Evolutionary conservation across 2,797 vertebrate genomes (phyloP).

Genomic region (Typhlichthys eigenmanni): DNA sequence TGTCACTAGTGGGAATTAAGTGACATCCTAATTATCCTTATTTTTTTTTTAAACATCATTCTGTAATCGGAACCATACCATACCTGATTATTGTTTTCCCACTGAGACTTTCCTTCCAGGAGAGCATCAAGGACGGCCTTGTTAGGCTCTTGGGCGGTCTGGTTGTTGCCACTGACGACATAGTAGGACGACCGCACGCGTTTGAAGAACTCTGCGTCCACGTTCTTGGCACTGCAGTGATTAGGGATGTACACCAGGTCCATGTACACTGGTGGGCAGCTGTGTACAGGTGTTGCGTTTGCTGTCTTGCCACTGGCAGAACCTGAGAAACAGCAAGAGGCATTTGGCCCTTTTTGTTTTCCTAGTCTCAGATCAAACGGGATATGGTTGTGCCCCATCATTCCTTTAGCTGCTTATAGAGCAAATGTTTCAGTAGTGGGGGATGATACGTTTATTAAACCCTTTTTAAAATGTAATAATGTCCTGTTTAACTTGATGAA

Average conservation of each 20-base stretch:
- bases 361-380: not conserved
- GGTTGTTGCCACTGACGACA: conserved; percentile 95
- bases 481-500: not conserved
- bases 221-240: conserved; percentile 96
- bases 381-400: not conserved
- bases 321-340: conserved; percentile 65
- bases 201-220: conserved; percentile 95
- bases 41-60: not conserved
- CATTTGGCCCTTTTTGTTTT: not conserved
- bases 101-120: conserved; percentile 93
- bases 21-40: not conserved
- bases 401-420: no score
- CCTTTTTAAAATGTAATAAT: not conserved
- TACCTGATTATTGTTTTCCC: conserved; percentile 95
- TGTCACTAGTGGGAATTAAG: not conserved
- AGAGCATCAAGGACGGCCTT: conserved; percentile 90
- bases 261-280: conserved; percentile 92
- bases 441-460: not conserved
- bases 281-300: conserved; percentile 79
- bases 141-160: conserved; percentile 89
- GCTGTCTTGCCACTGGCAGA: conserved; percentile 80
- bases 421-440: no score
- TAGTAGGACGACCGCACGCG: conserved; percentile 94
- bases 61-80: not conserved
- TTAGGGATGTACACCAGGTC: conserved; percentile 98